Evolutionary conservation across 2,888 invertebrate species (phyloP).

Genomic region (Pachymerium ferrugineum): DNA sequence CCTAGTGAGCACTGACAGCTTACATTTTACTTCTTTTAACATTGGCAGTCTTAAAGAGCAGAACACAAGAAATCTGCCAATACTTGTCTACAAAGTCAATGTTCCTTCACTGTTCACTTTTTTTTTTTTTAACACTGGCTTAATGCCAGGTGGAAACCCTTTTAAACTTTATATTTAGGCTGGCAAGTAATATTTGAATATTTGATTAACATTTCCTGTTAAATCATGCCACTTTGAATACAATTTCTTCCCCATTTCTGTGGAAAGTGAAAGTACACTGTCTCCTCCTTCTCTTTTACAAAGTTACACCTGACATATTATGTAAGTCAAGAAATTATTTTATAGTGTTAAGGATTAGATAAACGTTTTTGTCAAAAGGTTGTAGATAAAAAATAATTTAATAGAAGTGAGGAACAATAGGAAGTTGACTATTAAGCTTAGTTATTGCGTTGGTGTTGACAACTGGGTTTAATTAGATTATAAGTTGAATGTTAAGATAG

Average conservation of each 20-base stretch:
- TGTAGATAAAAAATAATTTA: conserved; percentile 8
- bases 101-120: neutral
- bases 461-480: conserved; percentile 15
- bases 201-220: neutral
- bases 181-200: neutral
- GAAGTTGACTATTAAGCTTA: neutral
- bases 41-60: too few species aligned
- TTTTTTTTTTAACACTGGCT: neutral
- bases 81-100: neutral
- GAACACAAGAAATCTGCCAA: neutral
- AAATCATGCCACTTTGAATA: too few species aligned
- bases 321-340: too few species aligned
- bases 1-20: too few species aligned
- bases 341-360: neutral
- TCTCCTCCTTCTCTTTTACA: too few species aligned
- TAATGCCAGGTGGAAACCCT: conserved; percentile 14
- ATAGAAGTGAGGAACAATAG: neutral
- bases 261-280: too few species aligned
- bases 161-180: neutral
- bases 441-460: conserved; percentile 22
- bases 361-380: neutral
- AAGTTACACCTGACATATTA: too few species aligned
- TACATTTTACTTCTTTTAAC: too few species aligned
- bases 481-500: neutral
- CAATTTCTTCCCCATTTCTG: too few species aligned